Conservation (phyloP, 37 sponge, comb jelly and placozoan species). For the Chondrilla cf. caribensis region DNA sequence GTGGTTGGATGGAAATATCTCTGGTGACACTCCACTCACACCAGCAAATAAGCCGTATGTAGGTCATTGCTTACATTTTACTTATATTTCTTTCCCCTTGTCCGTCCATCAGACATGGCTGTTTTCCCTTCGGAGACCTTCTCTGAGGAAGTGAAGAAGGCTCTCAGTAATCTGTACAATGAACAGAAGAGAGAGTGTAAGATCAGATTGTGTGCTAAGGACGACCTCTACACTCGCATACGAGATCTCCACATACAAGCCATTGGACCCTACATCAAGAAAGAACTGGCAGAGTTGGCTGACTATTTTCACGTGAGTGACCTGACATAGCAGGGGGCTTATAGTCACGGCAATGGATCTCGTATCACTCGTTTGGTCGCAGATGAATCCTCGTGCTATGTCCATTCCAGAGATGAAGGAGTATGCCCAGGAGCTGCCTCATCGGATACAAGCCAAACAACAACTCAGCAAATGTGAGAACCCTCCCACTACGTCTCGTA, state of each 20-base stretch:
- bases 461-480: constrained; percentile 79
- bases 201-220: constrained; percentile 61
- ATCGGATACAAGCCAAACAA: constrained; percentile 78
- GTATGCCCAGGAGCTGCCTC: constrained; percentile 93
- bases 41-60: no score
- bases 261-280: constrained; percentile 74
- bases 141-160: constrained; percentile 65
- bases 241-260: constrained; percentile 91
- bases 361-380: neutral
- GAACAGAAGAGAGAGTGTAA: constrained; percentile 34
- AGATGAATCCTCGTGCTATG: constrained; percentile 51
- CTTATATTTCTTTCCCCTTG: no score
- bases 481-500: neutral
- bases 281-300: neutral
- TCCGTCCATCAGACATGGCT: constrained; percentile 29
- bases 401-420: constrained; percentile 88
- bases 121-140: constrained; percentile 74
- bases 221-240: constrained; percentile 70
- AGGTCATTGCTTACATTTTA: no score
- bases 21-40: no score
- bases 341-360: neutral
- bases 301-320: neutral
- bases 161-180: constrained; percentile 28
- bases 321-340: neutral
- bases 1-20: no score